These are phyloP conservation scores for Eugnorisma glareosa DNA, from an alignment of 2,888 invertebrate species.

Conservation along the genomic window DNA sequence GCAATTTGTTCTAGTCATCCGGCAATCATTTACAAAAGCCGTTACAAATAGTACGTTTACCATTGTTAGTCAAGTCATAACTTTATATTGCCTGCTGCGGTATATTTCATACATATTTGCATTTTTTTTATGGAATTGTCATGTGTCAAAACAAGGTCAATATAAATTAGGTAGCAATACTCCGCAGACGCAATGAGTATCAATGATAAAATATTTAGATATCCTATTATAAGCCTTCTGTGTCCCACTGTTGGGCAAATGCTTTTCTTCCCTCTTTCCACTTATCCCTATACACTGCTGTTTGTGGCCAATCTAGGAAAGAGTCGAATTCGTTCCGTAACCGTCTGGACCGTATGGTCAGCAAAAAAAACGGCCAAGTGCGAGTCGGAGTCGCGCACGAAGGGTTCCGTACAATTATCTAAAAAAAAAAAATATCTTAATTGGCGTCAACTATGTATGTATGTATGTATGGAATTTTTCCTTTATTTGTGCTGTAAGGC, in stretches of 20 bases:
- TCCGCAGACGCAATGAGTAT: background rate
- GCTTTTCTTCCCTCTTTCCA: background rate
- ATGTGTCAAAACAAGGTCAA: background rate
- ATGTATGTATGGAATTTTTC: no score
- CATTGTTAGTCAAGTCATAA: background rate
- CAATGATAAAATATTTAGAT: background rate
- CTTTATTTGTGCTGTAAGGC: no score
- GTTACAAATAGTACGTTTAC: constrained; percentile 11
- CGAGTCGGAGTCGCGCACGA: no score
- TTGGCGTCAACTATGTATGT: no score
- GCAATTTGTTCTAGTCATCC: constrained; percentile 13
- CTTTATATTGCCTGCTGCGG: constrained; percentile 1
- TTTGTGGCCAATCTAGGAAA: background rate
- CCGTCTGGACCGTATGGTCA: background rate
- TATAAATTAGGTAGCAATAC: background rate
- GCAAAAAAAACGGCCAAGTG: no score
- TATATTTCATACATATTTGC: constrained; percentile 7
- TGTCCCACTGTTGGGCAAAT: background rate
- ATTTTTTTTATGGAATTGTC: constrained; percentile 4
- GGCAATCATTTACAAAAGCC: constrained; percentile 30
- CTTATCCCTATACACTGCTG: background rate
- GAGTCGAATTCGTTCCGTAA: background rate
- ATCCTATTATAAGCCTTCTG: background rate
- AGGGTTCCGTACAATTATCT: no score
- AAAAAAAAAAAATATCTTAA: no score